phyloP scores from a whole-genome alignment of 2,113 vertebrate genomes.

The Muntiacus reevesi region DNA sequence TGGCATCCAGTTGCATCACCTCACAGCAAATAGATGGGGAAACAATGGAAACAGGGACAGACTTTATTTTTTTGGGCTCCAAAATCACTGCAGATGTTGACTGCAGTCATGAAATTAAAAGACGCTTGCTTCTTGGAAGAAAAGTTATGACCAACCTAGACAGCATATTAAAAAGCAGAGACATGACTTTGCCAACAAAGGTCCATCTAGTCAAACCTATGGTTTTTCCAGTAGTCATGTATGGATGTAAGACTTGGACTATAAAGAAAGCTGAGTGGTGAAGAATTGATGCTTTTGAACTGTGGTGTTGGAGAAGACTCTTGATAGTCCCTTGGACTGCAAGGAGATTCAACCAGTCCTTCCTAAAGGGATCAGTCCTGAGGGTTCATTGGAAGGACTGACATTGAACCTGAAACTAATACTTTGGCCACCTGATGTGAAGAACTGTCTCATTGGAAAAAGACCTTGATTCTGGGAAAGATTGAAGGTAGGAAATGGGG shows the following conservation, averaged over 20 bases:
- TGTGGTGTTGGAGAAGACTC: neutral
- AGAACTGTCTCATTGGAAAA: neutral
- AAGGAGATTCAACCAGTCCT: neutral
- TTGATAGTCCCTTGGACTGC: neutral
- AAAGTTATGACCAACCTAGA: neutral
- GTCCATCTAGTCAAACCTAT: neutral
- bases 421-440: neutral
- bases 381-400: neutral
- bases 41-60: neutral
- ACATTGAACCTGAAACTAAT: neutral
- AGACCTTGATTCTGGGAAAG: neutral
- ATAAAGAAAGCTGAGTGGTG: fast-evolving
- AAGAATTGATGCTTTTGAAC: neutral
- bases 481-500: neutral
- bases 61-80: neutral
- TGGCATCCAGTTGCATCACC: neutral
- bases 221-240: neutral
- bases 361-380: neutral
- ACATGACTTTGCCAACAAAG: neutral
- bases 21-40: neutral
- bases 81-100: neutral
- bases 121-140: neutral
- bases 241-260: neutral
- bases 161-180: neutral
- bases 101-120: neutral